These are phyloP conservation scores for Mimachlamys varia DNA, from an alignment of 2,888 invertebrate species.

Conservation along the genomic window DNA sequence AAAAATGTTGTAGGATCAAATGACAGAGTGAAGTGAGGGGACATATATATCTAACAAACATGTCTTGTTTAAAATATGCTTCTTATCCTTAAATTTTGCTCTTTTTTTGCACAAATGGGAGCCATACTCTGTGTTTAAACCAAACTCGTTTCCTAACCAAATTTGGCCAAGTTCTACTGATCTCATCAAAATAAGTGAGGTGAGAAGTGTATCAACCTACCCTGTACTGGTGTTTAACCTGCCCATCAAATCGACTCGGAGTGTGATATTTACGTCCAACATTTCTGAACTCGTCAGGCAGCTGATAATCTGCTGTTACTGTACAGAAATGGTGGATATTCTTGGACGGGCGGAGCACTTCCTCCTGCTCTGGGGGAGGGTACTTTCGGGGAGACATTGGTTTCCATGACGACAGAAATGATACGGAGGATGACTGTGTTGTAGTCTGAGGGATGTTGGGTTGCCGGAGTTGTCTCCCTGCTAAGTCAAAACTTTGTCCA, in stretches of 20 bases:
- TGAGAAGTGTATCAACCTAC: slow-evolving; percentile 54
- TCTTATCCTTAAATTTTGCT: too few species aligned
- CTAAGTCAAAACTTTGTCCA: slow-evolving; percentile 66
- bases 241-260: slow-evolving; percentile 70
- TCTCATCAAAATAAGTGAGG: too few species aligned
- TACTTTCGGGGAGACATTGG: slow-evolving; percentile 59
- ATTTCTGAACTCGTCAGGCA: slow-evolving; percentile 73
- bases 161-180: too few species aligned
- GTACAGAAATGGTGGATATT: slow-evolving; percentile 79
- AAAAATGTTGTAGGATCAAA: not conserved
- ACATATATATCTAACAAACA: too few species aligned
- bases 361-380: slow-evolving; percentile 49
- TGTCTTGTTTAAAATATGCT: too few species aligned
- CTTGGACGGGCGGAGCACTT: slow-evolving; percentile 56
- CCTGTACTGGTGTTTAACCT: slow-evolving; percentile 69
- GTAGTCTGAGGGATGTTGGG: slow-evolving; percentile 53
- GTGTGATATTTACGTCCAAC: slow-evolving; percentile 77
- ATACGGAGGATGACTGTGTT: slow-evolving; percentile 64
- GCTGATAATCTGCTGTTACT: slow-evolving; percentile 73
- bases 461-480: slow-evolving; percentile 60
- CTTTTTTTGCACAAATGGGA: too few species aligned
- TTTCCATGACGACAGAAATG: slow-evolving; percentile 76
- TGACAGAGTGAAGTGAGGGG: too few species aligned
- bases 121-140: too few species aligned
- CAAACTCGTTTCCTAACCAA: too few species aligned